Evolutionary conservation across 2,888 invertebrate genomes (phyloP).

Genomic region (Trissolcus brochymenae): DNA sequence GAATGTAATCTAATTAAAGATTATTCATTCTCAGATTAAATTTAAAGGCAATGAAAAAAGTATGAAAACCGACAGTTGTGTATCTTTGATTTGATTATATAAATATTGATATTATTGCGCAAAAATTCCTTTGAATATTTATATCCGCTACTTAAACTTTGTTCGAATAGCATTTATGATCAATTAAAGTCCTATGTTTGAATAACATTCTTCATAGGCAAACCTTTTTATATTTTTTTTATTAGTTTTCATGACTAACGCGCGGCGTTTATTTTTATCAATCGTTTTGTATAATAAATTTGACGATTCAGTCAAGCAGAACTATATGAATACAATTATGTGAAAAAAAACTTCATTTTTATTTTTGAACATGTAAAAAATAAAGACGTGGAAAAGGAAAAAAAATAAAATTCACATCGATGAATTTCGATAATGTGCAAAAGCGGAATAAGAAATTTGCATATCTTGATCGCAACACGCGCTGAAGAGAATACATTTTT

Average conservation of each 20-base stretch:
- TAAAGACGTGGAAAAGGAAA: too few relatives aligned
- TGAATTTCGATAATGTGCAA: too few relatives aligned
- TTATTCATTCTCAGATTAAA: too few relatives aligned
- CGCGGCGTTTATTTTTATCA: constrained; percentile 39
- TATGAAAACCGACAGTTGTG: neutral
- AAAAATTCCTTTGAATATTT: constrained; percentile 46
- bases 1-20: too few relatives aligned
- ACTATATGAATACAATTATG: constrained; percentile 30
- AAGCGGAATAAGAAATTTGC: too few relatives aligned
- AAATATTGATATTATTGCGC: constrained; percentile 47
- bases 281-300: constrained; percentile 38
- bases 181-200: constrained; percentile 52
- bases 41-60: neutral
- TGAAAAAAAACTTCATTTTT: neutral
- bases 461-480: neutral
- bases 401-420: neutral
- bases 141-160: constrained; percentile 45
- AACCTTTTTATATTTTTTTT: constrained; percentile 43
- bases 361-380: neutral
- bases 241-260: constrained; percentile 21
- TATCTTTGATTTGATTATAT: constrained; percentile 7
- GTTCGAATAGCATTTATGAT: constrained; percentile 49
- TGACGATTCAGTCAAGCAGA: constrained; percentile 40
- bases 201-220: constrained; percentile 42
- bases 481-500: neutral